These are phyloP conservation scores for Hepsetus odoe DNA, from an alignment of 2,113 vertebrate species.

Conservation along the genomic window DNA sequence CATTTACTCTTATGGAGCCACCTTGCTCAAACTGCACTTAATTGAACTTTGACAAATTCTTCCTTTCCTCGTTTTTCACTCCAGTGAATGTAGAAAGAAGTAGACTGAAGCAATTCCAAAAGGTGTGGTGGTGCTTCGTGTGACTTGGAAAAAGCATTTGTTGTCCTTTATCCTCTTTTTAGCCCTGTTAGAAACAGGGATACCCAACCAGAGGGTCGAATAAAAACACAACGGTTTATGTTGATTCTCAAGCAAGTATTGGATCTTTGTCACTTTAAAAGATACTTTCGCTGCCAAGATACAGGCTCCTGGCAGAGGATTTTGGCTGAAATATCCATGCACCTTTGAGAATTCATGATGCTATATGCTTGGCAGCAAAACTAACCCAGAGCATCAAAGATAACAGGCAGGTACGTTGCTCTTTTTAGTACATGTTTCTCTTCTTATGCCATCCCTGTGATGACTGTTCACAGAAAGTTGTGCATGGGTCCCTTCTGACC, in stretches of 20 bases:
- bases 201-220: too few relatives aligned
- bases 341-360: conserved; percentile 28
- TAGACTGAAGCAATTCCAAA: too few relatives aligned
- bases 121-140: too few relatives aligned
- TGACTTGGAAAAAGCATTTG: too few relatives aligned
- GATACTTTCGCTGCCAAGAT: conserved; percentile 12
- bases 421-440: not conserved
- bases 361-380: conserved; percentile 9
- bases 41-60: too few relatives aligned
- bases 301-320: conserved; percentile 18
- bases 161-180: too few relatives aligned
- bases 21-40: too few relatives aligned
- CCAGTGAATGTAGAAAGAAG: too few relatives aligned
- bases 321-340: conserved; percentile 10
- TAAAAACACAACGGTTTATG: not conserved
- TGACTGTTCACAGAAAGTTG: not conserved
- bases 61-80: too few relatives aligned
- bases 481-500: not conserved
- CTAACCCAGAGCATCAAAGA: conserved; percentile 6
- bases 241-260: not conserved
- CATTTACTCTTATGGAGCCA: too few relatives aligned
- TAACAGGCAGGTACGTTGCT: not conserved
- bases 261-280: conserved; percentile 7
- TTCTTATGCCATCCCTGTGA: not conserved
- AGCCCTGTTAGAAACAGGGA: too few relatives aligned